These are phyloP conservation scores for Lordiphosa stackelbergi DNA, from an alignment of 1,140 invertebrate genomes.

Conservation along the genomic window DNA sequence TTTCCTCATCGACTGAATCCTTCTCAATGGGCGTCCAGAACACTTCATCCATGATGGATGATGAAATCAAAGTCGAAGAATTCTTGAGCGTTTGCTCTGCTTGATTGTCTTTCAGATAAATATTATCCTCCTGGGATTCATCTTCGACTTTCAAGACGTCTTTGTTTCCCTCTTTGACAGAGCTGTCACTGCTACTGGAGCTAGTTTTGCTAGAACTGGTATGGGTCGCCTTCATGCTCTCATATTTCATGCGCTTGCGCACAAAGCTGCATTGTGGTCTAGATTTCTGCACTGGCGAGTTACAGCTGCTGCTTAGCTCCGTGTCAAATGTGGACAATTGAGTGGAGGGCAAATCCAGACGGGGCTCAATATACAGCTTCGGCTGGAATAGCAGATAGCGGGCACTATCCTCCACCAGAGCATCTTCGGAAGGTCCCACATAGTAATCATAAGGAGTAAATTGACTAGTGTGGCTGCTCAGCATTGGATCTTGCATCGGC, in stretches of 20 bases:
- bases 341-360: conserved; percentile 20
- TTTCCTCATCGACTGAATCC: not conserved
- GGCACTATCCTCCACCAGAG: conserved; percentile 29
- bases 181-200: conserved; percentile 1
- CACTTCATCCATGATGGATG: conserved; percentile 17
- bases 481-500: not conserved
- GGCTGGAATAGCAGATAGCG: conserved; percentile 23
- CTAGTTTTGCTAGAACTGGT: conserved; percentile 25
- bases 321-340: conserved; percentile 9
- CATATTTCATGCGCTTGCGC: not conserved
- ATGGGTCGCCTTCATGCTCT: conserved; percentile 14
- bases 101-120: not conserved
- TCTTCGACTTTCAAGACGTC: not conserved
- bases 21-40: conserved; percentile 14
- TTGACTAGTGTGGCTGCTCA: conserved; percentile 26
- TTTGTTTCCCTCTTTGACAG: not conserved
- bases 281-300: not conserved
- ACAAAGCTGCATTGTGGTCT: not conserved
- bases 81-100: not conserved
- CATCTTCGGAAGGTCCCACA: conserved; percentile 57
- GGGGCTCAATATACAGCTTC: conserved; percentile 19
- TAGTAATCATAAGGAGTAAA: conserved; percentile 46
- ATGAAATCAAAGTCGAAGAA: not conserved
- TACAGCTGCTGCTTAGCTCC: conserved; percentile 7
- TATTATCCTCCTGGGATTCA: not conserved